These are phyloP conservation scores for Hiodon alosoides DNA, from an alignment of 2,113 vertebrate species.

Conservation along the genomic window DNA sequence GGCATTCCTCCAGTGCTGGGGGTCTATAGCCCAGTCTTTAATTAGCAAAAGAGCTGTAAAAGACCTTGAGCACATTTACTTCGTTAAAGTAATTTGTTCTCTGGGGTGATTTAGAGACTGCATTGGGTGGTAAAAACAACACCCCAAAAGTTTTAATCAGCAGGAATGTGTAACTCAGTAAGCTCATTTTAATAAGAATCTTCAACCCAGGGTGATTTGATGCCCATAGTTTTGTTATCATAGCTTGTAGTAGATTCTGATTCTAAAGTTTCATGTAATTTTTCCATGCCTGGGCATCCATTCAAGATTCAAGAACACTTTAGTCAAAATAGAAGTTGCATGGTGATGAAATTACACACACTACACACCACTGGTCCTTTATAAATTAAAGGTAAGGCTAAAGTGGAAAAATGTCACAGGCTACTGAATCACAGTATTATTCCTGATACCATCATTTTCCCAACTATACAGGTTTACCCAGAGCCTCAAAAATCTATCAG, in stretches of 20 bases:
- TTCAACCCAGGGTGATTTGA: neutral
- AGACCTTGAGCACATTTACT: conserved; percentile 9
- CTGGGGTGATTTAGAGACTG: neutral
- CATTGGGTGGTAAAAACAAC: neutral
- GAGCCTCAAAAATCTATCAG: neutral
- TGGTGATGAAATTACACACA: neutral
- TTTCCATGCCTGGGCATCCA: no score
- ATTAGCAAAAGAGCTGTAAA: conserved; percentile 4
- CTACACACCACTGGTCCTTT: neutral
- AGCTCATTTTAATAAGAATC: neutral
- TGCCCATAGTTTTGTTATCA: neutral
- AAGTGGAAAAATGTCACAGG: neutral
- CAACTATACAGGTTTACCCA: neutral
- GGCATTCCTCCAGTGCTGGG: neutral
- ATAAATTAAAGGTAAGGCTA: neutral
- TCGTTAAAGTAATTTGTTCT: conserved; percentile 4
- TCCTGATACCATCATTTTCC: neutral
- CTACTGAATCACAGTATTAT: conserved; percentile 1
- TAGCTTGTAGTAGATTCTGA: neutral
- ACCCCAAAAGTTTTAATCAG: neutral
- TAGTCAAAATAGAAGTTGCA: neutral
- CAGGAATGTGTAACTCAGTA: neutral
- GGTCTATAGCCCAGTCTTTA: neutral
- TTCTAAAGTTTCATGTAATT: no score
- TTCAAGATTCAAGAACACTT: no score